A percentile compares a stretch with the other conserved stretches of the same genome.
Conservation (phyloP, 2,888 invertebrate species). For the Apamea sordens region DNA sequence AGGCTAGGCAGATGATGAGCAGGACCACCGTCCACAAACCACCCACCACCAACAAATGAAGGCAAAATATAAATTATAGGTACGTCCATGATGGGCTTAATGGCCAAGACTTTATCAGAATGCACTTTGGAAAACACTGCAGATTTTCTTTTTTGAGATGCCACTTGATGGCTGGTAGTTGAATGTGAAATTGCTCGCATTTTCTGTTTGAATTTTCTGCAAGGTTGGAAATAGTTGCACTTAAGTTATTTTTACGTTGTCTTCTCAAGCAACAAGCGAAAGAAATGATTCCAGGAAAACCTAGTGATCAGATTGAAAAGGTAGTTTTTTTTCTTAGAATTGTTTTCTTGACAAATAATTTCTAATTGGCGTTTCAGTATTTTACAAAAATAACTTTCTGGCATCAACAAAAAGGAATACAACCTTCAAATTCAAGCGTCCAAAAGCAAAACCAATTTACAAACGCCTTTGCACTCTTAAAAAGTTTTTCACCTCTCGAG, state of each 20-base stretch:
- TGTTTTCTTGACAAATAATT: neutral
- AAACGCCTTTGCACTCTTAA: slow-evolving; percentile 42
- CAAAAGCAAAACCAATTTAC: slow-evolving; percentile 54
- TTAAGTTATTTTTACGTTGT: neutral
- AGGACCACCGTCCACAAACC: too few relatives aligned
- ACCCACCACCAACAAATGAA: too few relatives aligned
- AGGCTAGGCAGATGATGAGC: too few relatives aligned
- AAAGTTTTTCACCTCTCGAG: slow-evolving; percentile 55
- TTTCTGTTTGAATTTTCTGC: slow-evolving; percentile 51
- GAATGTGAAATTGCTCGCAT: slow-evolving; percentile 34
- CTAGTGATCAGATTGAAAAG: neutral
- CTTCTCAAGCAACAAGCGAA: slow-evolving; percentile 9
- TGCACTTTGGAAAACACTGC: slow-evolving; percentile 13
- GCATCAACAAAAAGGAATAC: slow-evolving; percentile 15
- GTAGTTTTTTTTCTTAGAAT: neutral
- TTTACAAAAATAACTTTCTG: neutral
- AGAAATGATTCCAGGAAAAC: slow-evolving; percentile 4
- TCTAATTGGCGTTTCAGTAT: neutral
- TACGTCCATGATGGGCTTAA: neutral
- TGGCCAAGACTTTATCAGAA: slow-evolving; percentile 3
- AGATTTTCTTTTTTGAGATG: slow-evolving; percentile 26
- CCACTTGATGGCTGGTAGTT: slow-evolving; percentile 16
- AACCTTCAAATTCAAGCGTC: slow-evolving; percentile 6
- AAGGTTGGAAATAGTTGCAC: slow-evolving; percentile 19
- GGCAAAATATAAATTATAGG: neutral